Percentiles rank a stretch among this genome's conserved stretches.
These are phyloP conservation scores for Riptortus pedestris DNA, from an alignment of 1,140 invertebrate genomes.

Conservation along the genomic window DNA sequence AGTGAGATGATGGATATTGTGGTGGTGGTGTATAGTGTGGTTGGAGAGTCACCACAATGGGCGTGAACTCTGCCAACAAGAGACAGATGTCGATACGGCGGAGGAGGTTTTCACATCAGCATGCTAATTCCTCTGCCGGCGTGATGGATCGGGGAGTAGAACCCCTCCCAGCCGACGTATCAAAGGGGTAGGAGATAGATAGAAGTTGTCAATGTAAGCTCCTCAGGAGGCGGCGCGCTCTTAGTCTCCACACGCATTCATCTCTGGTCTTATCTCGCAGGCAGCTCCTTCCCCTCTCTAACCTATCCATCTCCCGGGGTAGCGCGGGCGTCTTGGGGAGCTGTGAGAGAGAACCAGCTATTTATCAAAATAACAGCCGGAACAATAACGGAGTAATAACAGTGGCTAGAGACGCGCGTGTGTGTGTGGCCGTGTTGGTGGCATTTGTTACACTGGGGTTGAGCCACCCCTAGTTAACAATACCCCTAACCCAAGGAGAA, in stretches of 20 bases:
- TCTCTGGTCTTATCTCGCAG: constrained; percentile 1
- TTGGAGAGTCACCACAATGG: no score
- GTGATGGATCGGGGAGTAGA: neutral
- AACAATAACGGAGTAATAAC: constrained; percentile 29
- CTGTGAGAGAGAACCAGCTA: constrained; percentile 6
- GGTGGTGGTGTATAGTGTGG: no score
- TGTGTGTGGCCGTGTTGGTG: neutral
- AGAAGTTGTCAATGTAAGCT: constrained; percentile 28
- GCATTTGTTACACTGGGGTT: constrained; percentile 12
- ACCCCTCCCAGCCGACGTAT: neutral
- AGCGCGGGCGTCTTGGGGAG: neutral
- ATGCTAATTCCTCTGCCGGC: neutral
- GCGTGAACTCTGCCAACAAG: no score
- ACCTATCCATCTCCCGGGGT: constrained; percentile 10
- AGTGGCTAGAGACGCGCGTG: neutral
- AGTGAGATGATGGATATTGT: no score
- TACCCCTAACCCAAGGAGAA: neutral
- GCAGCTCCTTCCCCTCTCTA: neutral
- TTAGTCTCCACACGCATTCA: constrained; percentile 12
- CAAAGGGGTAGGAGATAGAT: constrained; percentile 20
- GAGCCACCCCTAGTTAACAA: constrained; percentile 7
- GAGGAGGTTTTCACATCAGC: neutral
- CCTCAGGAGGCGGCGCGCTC: no score
- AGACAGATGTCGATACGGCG: neutral
- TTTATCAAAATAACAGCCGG: constrained; percentile 30